These are phyloP conservation scores for Orientallactaga sibirica DNA, from an alignment of 2,797 vertebrate species.

Conservation along the genomic window DNA sequence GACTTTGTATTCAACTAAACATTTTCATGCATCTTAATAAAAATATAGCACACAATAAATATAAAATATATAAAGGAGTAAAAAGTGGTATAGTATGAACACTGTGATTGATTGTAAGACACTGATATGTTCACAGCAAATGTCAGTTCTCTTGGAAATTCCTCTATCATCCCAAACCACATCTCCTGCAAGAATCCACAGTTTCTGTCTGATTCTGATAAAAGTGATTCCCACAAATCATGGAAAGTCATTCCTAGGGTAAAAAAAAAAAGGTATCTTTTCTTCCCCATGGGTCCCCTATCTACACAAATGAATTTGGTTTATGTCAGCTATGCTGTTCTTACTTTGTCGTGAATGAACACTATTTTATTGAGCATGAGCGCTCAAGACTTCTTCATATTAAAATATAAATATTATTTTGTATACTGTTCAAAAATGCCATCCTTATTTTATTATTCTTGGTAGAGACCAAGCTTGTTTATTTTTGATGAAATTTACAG, in stretches of 20 bases:
- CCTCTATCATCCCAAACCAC: slow-evolving; percentile 14
- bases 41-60: slow-evolving; percentile 33
- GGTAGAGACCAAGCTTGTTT: slow-evolving; percentile 43
- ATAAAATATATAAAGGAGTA: background rate
- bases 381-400: slow-evolving; percentile 14
- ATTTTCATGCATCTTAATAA: slow-evolving; percentile 50
- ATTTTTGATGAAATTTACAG: slow-evolving; percentile 49
- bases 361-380: background rate
- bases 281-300: background rate
- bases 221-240: background rate
- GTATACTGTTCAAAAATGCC: background rate
- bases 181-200: background rate
- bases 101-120: background rate
- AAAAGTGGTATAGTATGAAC: background rate
- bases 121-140: background rate
- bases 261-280: background rate
- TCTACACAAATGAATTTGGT: slow-evolving; percentile 61
- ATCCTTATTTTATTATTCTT: slow-evolving; percentile 45
- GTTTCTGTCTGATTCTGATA: background rate
- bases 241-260: slow-evolving; percentile 12
- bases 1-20: slow-evolving; percentile 25
- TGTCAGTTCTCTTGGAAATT: slow-evolving; percentile 59
- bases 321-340: slow-evolving; percentile 60
- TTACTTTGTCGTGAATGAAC: slow-evolving; percentile 34
- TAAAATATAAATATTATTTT: slow-evolving; percentile 59